These are phyloP conservation scores for Gnathonemus echidnorhynchus DNA, from an alignment of 2,113 vertebrate genomes.

Conservation along the genomic window DNA sequence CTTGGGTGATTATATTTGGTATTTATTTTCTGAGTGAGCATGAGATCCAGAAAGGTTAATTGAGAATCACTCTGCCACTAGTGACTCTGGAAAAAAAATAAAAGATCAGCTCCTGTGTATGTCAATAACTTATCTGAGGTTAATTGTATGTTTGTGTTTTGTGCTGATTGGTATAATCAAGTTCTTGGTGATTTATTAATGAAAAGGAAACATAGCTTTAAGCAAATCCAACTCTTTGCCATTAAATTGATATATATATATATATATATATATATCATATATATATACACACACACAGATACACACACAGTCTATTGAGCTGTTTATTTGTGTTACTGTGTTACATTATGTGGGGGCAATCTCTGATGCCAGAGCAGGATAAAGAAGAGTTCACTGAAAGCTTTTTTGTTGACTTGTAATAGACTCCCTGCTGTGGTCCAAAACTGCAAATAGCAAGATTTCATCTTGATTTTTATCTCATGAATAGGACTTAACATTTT, in stretches of 20 bases:
- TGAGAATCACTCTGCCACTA: slow-evolving; percentile 6
- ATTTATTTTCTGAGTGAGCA: slow-evolving; percentile 2
- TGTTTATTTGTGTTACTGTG: background rate
- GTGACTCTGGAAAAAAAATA: background rate
- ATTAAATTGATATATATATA: background rate
- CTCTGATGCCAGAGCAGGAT: background rate
- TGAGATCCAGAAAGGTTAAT: slow-evolving; percentile 12
- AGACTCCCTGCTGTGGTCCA: background rate
- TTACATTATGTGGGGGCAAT: background rate
- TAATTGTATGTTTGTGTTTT: background rate
- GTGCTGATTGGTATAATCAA: background rate
- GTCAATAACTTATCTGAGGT: background rate
- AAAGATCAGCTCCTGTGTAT: background rate
- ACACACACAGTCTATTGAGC: background rate
- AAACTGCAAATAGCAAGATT: background rate
- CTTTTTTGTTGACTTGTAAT: background rate
- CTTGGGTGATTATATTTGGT: slow-evolving; percentile 1
- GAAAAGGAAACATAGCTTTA: background rate
- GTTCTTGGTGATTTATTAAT: background rate
- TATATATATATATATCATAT: background rate
- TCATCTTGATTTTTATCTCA: background rate
- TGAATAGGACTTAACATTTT: background rate
- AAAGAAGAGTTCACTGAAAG: background rate
- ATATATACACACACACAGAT: background rate
- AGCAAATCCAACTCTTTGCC: background rate